Conservation (phyloP, 2,797 vertebrate genomes). For the Gephyroberyx darwinii region DNA sequence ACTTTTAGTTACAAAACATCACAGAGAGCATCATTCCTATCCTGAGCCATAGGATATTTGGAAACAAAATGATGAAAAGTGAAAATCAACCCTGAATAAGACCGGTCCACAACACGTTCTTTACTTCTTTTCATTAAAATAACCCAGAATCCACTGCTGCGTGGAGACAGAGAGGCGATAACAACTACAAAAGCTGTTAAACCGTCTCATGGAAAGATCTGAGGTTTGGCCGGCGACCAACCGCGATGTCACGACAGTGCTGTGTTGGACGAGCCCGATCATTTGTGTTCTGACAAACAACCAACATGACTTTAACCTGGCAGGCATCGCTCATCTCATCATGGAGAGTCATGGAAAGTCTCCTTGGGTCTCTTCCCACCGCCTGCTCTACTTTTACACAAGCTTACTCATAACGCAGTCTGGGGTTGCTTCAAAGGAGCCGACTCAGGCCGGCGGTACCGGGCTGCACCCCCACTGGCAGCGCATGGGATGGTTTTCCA, state of each 20-base stretch:
- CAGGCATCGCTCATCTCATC: conserved; percentile 35
- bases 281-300: conserved; percentile 39
- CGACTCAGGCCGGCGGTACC: not conserved
- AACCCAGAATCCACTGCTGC: not conserved
- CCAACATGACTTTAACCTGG: conserved; percentile 44
- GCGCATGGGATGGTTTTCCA: too few species aligned
- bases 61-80: too few species aligned
- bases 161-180: not conserved
- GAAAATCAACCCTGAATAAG: too few species aligned
- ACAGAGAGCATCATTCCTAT: too few species aligned
- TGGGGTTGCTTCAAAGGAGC: conserved; percentile 27
- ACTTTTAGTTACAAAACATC: too few species aligned
- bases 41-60: too few species aligned
- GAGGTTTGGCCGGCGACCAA: conserved; percentile 34
- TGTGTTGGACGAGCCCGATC: too few species aligned
- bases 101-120: too few species aligned
- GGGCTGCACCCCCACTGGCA: not conserved
- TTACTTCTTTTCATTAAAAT: not conserved
- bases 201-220: conserved; percentile 33
- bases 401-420: conserved; percentile 38
- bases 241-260: conserved; percentile 32
- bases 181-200: conserved; percentile 16
- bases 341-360: conserved; percentile 55
- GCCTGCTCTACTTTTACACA: conserved; percentile 34
- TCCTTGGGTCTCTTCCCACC: conserved; percentile 40